These are phyloP conservation scores for Thermophis baileyi DNA, from an alignment of 2,113 vertebrate species.

Conservation along the genomic window DNA sequence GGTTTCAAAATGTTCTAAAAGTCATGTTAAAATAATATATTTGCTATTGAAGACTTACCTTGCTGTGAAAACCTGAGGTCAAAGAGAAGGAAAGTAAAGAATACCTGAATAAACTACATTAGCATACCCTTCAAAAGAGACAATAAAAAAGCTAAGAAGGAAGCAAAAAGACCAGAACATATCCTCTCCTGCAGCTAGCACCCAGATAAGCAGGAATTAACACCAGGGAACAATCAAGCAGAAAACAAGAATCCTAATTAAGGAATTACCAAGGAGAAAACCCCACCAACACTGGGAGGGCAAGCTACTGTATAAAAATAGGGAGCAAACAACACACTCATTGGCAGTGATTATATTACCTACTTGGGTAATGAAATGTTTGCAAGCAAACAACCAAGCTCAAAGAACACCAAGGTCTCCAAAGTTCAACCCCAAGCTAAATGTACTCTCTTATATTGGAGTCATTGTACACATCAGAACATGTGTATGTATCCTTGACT, in stretches of 20 bases:
- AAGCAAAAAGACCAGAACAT: not conserved
- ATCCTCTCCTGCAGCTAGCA: not conserved
- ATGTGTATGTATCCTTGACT: conserved; percentile 29
- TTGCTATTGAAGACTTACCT: conserved; percentile 42
- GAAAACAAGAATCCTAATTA: not conserved
- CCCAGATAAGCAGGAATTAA: not conserved
- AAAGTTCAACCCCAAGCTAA: not conserved
- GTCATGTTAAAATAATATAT: conserved; percentile 34
- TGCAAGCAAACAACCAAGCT: not conserved
- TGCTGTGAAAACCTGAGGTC: conserved; percentile 30
- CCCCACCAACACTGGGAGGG: not conserved
- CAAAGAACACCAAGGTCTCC: not conserved
- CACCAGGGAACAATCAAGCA: not conserved
- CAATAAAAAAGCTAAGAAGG: not conserved
- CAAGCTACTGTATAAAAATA: not conserved
- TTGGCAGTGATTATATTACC: not conserved
- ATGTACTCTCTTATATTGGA: not conserved
- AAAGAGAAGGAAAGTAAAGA: conserved; percentile 18
- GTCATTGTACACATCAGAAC: not conserved
- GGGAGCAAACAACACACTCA: not conserved
- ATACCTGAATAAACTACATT: not conserved
- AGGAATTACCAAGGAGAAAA: not conserved
- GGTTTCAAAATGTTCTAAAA: conserved; percentile 12
- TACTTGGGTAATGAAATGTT: not conserved
- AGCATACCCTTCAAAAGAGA: not conserved